Evolutionary conservation across 1,140 invertebrate species (phyloP).

Genomic region (Hyles vespertilio): DNA sequence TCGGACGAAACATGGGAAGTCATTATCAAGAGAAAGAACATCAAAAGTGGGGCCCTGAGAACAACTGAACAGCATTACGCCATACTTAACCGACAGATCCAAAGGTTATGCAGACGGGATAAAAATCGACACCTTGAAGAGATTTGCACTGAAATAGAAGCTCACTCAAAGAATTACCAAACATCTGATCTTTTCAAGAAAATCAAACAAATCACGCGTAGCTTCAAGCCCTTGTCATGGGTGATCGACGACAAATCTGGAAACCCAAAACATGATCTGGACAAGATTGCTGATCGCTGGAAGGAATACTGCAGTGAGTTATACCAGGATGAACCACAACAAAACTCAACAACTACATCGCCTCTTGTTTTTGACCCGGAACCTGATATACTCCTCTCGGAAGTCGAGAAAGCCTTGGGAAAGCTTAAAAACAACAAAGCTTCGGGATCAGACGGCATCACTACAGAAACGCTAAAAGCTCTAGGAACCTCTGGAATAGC

Average conservation of each 20-base stretch:
- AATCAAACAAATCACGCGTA: background rate
- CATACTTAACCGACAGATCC: background rate
- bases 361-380: background rate
- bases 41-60: background rate
- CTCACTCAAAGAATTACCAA: background rate
- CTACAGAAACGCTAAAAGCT: background rate
- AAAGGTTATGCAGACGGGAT: background rate
- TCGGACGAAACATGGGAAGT: background rate
- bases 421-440: constrained; percentile 3
- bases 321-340: background rate
- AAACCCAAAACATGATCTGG: background rate
- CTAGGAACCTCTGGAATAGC: background rate
- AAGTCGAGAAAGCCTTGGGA: background rate
- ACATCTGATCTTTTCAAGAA: constrained; percentile 2
- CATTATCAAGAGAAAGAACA: background rate
- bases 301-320: background rate
- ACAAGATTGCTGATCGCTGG: background rate
- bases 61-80: background rate
- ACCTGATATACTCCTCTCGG: background rate
- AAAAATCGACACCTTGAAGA: background rate
- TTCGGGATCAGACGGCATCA: background rate
- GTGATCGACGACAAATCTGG: background rate
- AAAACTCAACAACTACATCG: background rate
- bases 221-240: background rate
- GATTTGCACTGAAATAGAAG: background rate